Conservation (phyloP, 2,797 vertebrate genomes). For the Chrysocyon brachyurus region DNA sequence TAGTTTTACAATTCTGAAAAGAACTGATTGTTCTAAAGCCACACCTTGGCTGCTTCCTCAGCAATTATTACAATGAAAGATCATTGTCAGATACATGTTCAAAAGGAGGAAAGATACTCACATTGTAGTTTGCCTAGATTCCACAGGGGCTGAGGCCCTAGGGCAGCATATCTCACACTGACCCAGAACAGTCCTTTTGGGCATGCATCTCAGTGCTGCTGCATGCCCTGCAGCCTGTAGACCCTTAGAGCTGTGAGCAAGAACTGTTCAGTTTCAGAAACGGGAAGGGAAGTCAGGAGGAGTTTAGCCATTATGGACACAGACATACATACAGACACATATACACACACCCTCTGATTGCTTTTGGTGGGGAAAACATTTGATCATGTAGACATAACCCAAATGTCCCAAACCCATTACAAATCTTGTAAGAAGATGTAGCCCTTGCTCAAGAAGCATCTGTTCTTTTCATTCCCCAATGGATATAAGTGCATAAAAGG, state of each 20-base stretch:
- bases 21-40: constrained; percentile 74
- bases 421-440: neutral
- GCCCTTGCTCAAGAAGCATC: neutral
- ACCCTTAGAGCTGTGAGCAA: neutral
- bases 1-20: constrained; percentile 75
- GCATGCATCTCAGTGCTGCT: too few species aligned
- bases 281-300: neutral
- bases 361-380: constrained; percentile 37
- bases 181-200: neutral
- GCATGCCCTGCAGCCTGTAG: neutral
- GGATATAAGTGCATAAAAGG: neutral
- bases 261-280: constrained; percentile 34
- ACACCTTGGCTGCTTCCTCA: constrained; percentile 72
- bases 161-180: neutral
- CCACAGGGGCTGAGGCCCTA: neutral
- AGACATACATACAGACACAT: neutral
- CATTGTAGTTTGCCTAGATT: constrained; percentile 39
- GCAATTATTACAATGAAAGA: constrained; percentile 72
- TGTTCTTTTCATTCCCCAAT: neutral
- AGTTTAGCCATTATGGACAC: neutral
- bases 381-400: neutral
- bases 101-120: constrained; percentile 32
- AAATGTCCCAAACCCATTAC: constrained; percentile 10
- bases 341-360: neutral
- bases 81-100: constrained; percentile 65